Base-by-base conservation (phyloP, 2,113 vertebrate species). In the Corvus hawaiiensis region DNA sequence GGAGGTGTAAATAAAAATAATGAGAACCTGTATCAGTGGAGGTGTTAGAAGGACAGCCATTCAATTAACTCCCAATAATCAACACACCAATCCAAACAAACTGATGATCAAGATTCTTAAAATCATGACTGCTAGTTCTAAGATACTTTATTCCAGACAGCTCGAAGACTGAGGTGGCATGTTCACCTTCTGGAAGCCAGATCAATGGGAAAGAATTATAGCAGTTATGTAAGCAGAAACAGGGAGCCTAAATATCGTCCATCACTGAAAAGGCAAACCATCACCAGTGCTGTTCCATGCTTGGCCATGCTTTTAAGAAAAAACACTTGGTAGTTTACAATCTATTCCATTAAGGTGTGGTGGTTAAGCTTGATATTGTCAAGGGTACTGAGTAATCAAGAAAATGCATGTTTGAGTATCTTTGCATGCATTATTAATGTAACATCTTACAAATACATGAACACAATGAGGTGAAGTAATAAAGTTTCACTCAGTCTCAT, bases 341-440 rank as follows among this genome's bases (percentile, higher is more conserved):
- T 55, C 46, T 77, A 39, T 54, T 87, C 55, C 91, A 94, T 73
- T 94, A 89, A 94, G 63, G 54, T 51, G 59, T 44, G 67, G 58
- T 37, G 20, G 74, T 87, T 93, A 91, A 87, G 51, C n/a, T 44
- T 62, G 32, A 64, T 87, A 93, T 43, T 69, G 48, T 79, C 81
- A 93, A 82, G 81, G 84, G 87, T 61, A 78, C 56, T 10, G 43
- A 85, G 67, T 74, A 94, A 95, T 90, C 62, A 93, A 80, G 87
- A 61, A 94, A 89, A 85, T 48, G 39, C 21, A 9, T 74, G 43
- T 79, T 90, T 87, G 67, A 95, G 61, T 84, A 72, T 33, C 75
- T 92, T 20, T 43, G 32, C 46, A 85, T 91, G 62, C 58, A 83
- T 93, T 94, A 89, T 89, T 96, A 79, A 94, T 89, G 90, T 49